Conservation (phyloP, 2,797 vertebrate species). For the Lacerta bilineata region DNA sequence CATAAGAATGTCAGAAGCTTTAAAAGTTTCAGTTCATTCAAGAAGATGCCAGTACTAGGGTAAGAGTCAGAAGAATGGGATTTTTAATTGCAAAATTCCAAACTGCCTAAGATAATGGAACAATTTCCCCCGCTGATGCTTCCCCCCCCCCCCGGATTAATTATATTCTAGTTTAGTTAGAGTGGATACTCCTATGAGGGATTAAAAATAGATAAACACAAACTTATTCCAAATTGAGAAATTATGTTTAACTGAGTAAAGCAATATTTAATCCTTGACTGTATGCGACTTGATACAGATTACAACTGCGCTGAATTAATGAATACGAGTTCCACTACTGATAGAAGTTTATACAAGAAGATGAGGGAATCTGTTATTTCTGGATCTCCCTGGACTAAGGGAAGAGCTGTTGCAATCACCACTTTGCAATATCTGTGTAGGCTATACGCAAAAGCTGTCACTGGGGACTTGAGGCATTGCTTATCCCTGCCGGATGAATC, state of each 20-base stretch:
- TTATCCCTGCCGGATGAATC: conserved; percentile 46
- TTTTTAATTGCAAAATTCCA: too few relatives aligned
- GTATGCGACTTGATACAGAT: background rate
- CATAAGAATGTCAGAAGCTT: too few relatives aligned
- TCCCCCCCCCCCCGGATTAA: too few relatives aligned
- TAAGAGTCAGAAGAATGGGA: too few relatives aligned
- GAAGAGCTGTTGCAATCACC: conserved; percentile 48
- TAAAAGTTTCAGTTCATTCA: too few relatives aligned
- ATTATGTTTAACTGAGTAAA: background rate
- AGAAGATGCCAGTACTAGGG: too few relatives aligned
- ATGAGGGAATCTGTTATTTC: conserved; percentile 18
- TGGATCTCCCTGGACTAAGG: conserved; percentile 30
- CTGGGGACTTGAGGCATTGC: conserved; percentile 41
- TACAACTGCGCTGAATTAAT: background rate
- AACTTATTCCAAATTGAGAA: background rate
- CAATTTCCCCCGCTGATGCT: too few relatives aligned
- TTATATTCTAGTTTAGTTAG: too few relatives aligned
- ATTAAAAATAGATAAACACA: too few relatives aligned
- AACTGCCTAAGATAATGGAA: too few relatives aligned
- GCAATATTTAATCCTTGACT: background rate
- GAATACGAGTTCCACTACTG: background rate
- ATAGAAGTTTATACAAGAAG: conserved; percentile 8
- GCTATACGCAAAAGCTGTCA: conserved; percentile 5
- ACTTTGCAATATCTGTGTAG: conserved; percentile 27
- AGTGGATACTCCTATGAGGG: too few relatives aligned